Percentiles rank a stretch among this genome's conserved stretches.
Conservation (phyloP, 1,140 invertebrate genomes). For the Agraylea sexmaculata region DNA sequence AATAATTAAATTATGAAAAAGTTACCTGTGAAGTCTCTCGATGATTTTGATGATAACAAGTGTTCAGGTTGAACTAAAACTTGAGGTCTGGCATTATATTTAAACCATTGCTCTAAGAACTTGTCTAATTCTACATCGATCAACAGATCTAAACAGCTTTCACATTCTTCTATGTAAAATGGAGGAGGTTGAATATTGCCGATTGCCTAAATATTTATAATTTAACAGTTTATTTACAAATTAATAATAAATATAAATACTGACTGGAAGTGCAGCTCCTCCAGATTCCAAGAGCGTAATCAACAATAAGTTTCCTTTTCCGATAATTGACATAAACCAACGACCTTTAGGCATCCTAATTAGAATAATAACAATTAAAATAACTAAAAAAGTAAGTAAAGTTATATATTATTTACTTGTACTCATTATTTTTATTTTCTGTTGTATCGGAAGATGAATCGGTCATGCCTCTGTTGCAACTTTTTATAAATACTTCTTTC, state of each 20-base stretch:
- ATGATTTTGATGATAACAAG: slow-evolving; percentile 11
- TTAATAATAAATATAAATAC: slow-evolving; percentile 16
- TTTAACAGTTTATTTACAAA: background rate
- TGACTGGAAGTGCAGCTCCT: slow-evolving; percentile 32
- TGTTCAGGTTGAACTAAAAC: slow-evolving; percentile 29
- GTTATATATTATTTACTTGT: slow-evolving; percentile 25
- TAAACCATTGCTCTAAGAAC: slow-evolving; percentile 32
- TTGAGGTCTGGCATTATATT: slow-evolving; percentile 32
- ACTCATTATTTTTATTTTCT: slow-evolving; percentile 22
- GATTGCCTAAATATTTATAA: slow-evolving; percentile 26
- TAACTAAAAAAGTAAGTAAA: background rate
- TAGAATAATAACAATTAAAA: too few relatives aligned
- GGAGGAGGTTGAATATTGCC: slow-evolving; percentile 32
- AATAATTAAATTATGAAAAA: too few relatives aligned
- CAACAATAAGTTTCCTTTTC: slow-evolving; percentile 57
- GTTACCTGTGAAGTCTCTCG: slow-evolving; percentile 14
- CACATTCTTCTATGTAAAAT: slow-evolving; percentile 40
- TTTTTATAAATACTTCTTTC: slow-evolving; percentile 54
- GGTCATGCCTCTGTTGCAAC: slow-evolving; percentile 26
- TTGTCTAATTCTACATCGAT: slow-evolving; percentile 36
- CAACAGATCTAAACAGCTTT: slow-evolving; percentile 35
- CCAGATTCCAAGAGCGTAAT: slow-evolving; percentile 60
- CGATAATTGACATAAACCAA: slow-evolving; percentile 57
- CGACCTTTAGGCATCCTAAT: slow-evolving; percentile 10
- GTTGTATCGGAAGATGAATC: slow-evolving; percentile 22